Conservation (phyloP, 2,797 vertebrate genomes). For the Oreortyx pictus region DNA sequence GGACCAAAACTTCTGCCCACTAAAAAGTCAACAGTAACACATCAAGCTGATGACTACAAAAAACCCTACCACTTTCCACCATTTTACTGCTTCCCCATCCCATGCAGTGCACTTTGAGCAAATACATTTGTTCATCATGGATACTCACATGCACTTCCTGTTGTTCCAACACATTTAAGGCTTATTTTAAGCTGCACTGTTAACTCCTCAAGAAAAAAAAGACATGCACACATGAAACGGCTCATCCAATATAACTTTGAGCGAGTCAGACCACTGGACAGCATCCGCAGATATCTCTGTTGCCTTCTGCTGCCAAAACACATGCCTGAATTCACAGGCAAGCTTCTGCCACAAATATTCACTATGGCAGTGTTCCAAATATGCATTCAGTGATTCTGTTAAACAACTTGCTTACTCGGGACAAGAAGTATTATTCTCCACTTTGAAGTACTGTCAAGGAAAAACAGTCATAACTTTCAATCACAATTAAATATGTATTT, state of each 20-base stretch:
- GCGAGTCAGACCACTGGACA: neutral
- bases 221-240: neutral
- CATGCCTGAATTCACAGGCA: neutral
- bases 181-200: neutral
- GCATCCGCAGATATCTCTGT: neutral
- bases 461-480: neutral
- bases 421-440: neutral
- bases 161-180: neutral
- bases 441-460: neutral
- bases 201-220: neutral
- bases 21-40: neutral
- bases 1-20: neutral
- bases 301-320: neutral
- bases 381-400: neutral
- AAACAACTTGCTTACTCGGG: neutral
- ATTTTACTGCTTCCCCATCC: neutral
- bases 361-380: neutral
- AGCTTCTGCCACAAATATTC: neutral
- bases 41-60: neutral
- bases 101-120: neutral
- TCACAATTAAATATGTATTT: neutral
- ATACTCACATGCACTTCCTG: neutral
- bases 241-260: neutral
- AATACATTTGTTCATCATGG: accelerated
- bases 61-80: neutral